These are phyloP conservation scores for Ceratosolen solmsi DNA, from an alignment of 1,140 invertebrate genomes.

Conservation along the genomic window DNA sequence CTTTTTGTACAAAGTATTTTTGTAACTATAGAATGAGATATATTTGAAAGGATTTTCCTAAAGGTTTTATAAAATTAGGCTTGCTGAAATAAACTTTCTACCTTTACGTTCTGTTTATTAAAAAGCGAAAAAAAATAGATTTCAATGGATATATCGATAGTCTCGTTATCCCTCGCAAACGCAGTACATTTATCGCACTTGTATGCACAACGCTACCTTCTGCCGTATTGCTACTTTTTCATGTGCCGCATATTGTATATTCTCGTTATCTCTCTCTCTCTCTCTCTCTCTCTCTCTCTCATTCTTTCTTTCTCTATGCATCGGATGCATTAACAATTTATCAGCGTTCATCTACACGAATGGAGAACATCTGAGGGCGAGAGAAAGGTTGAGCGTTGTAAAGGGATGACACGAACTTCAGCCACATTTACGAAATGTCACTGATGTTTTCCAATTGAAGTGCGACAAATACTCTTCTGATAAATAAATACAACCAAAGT, in stretches of 20 bases:
- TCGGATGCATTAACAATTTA: conserved; percentile 7
- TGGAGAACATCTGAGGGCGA: neutral
- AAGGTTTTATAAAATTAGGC: too few relatives aligned
- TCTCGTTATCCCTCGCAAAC: conserved; percentile 5
- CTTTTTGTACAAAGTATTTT: too few relatives aligned
- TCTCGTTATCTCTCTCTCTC: neutral
- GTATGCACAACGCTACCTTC: neutral
- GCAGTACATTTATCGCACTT: neutral
- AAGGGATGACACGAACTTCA: neutral
- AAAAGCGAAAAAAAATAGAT: conserved; percentile 41
- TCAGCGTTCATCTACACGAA: conserved; percentile 6
- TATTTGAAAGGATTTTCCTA: too few relatives aligned
- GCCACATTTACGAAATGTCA: neutral
- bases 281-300: too few relatives aligned
- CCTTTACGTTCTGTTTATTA: neutral
- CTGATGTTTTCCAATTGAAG: conserved; percentile 30
- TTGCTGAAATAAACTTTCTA: neutral
- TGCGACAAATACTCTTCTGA: neutral
- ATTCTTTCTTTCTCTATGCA: neutral
- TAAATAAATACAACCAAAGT: conserved; percentile 14
- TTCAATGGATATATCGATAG: conserved; percentile 49
- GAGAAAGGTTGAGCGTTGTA: neutral
- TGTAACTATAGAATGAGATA: too few relatives aligned
- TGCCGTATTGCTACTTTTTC: neutral
- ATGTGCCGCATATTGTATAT: neutral